A percentile compares a stretch with the other conserved stretches of the same genome.
Evolutionary conservation across 2,113 vertebrate species (phyloP).

Genomic region (Pachyramphus minor): DNA sequence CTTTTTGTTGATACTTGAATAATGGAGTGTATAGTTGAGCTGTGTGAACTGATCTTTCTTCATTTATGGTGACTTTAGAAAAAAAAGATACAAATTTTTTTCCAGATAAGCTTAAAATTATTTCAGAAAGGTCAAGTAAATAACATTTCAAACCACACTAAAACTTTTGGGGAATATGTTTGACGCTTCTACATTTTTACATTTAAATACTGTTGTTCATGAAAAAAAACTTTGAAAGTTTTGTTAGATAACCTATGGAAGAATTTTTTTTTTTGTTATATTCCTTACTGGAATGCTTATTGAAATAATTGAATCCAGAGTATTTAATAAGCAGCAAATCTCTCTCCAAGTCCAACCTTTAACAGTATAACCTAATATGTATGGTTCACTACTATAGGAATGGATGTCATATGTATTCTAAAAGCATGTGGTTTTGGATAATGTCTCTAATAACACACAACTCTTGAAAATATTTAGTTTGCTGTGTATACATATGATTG

Average conservation of each 20-base stretch:
- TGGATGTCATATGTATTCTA: not conserved
- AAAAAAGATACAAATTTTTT: not conserved
- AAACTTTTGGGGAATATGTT: not conserved
- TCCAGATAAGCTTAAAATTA: not conserved
- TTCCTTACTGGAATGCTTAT: not conserved
- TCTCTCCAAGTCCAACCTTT: not conserved
- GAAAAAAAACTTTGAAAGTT: not conserved
- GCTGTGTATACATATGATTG: not conserved
- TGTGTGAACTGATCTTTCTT: not conserved
- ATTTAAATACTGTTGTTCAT: not conserved
- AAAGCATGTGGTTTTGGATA: not conserved
- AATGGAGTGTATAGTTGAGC: not conserved
- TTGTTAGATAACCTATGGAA: not conserved
- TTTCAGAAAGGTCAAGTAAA: not conserved
- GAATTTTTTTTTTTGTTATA: not conserved
- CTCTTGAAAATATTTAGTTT: not conserved
- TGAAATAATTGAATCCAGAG: not conserved
- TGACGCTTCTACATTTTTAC: not conserved
- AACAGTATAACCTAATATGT: not conserved
- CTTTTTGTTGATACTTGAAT: constrained; percentile 39
- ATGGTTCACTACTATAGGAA: not conserved
- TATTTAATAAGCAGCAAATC: not conserved
- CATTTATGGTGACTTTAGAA: not conserved
- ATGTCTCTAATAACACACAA: not conserved
- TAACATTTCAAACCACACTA: not conserved